Evolutionary conservation across 92 coral and sea anemone genomes (phyloP), one percentile per base, ranked within the genome.

Genomic region (Zoanthus sansibaricus): DNA sequence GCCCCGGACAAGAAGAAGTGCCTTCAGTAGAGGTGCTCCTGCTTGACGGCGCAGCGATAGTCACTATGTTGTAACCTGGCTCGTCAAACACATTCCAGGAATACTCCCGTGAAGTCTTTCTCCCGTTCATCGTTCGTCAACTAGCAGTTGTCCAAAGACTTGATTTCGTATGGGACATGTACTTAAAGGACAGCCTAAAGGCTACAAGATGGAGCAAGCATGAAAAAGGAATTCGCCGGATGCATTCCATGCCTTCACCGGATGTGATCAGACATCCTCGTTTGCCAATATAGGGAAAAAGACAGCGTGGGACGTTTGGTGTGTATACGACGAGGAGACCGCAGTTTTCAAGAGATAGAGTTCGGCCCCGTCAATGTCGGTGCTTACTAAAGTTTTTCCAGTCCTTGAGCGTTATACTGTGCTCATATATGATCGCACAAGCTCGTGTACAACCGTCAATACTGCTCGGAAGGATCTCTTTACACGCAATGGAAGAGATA

Each of bases 381-480:
- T 48, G 47, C 47, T 71, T 13, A 71, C 14, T 33, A 33, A 14
- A 30, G 76, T 48, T 14, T 30, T 80, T 51, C 88, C 87, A 71
- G 64, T 92, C 55, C 91, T 93, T 47, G 92, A 93, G 87, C 88
- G 88, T 66, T 72, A 72, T 25, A 72, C 77, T 52, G 77, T 44
- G 77, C 54, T 44, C 25, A 72, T 37, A 52, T 92, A 82, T 78
- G 92, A 84, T 71, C 88, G 90, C 17, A 73, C 91, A 66, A 90
- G 91, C 86, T 75, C 83, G 44, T 87, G 86, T 52, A 86, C 86
- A 78, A 45, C 87, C 16, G 93, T 87, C 8, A 87, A 93, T 83
- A 56, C 86, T 54, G 93, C 88, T 16, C 86, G 91, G 12, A 91
- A 87, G 61, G 87, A 82, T 72, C 91, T 88, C n/a, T 88, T 91